phyloP scores from a whole-genome alignment of 2,888 invertebrate species.

The Geotrupes spiniger region DNA sequence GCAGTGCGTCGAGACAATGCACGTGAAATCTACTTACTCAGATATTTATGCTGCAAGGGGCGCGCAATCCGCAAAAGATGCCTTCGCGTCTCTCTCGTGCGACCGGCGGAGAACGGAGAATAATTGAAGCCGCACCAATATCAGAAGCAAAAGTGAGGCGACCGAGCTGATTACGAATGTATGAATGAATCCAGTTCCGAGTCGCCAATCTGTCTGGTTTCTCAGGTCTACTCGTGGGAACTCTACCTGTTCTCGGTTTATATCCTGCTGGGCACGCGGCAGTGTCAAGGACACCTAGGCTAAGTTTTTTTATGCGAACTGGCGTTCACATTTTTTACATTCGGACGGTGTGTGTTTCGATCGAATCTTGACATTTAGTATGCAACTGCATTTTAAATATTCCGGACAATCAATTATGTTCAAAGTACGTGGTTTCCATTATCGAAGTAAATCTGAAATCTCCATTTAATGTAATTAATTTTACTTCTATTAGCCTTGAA shows the following conservation, averaged over 20 bases:
- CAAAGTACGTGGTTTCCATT: too few species aligned
- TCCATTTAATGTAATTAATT: too few species aligned
- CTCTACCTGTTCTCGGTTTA: constrained; percentile 35
- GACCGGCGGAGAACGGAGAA: background rate
- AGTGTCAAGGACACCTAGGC: constrained; percentile 19
- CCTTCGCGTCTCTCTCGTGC: background rate
- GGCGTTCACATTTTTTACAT: too few species aligned
- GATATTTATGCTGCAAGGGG: background rate
- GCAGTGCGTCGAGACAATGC: background rate
- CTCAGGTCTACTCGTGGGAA: constrained; percentile 26
- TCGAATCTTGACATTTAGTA: too few species aligned
- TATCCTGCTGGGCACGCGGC: constrained; percentile 33
- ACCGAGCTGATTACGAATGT: constrained; percentile 2
- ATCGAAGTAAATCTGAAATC: too few species aligned
- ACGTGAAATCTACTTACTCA: background rate
- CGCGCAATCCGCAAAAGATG: background rate
- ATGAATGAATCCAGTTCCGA: constrained; percentile 2
- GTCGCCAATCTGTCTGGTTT: constrained; percentile 36
- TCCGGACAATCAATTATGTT: too few species aligned
- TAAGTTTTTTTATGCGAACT: too few species aligned
- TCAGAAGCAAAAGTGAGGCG: constrained; percentile 2
- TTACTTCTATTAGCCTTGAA: too few species aligned
- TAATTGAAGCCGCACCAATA: background rate
- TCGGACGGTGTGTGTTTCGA: too few species aligned
- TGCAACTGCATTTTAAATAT: too few species aligned